Base-by-base conservation (phyloP, 1,140 invertebrate genomes). In the Neodiprion pinetum region DNA sequence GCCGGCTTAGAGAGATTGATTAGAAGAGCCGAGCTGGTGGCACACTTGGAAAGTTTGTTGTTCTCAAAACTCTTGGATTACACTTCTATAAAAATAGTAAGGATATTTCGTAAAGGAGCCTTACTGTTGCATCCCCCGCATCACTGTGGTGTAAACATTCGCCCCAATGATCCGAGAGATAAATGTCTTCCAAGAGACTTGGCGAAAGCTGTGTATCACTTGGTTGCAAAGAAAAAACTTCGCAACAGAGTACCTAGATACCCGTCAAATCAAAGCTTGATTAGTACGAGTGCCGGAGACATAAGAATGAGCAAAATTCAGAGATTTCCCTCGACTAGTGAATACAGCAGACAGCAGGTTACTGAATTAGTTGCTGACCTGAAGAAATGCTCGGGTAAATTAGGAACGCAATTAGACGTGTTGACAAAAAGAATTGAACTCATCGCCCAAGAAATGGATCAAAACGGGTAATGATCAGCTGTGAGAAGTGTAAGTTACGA, bases 151-250 rank as follows among this genome's bases (percentile, higher is more conserved):
- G 90, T 95, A 47, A 92, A 93, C 77, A 91, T 95, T 66, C 88
- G 92, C 65, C 95, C 95, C 0, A 96, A 96, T 80, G 95, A 95
- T 87, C 94, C 94, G 0, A 86, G 94, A 66, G 95, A 96, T 79
- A 93, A 91, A 70, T 90, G 93, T 78, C 90, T 96, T 75, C 94
- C 95, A 0, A 92, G 91, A 80, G 93, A 95, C 65, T 86, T 96
- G 23, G 92, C 95, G 78, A 86, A 91, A 48, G 91, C 91, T 68
- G 91, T 95, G 10, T 94, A 95, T 81, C 91, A 92, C 77, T 87
- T 95, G 76, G 94, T 95, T 1, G 92, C 91, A 0, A 92, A 93
- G 71, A 90, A 90, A n/a, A 92, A 92, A 77, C 90, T 91, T 78
- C 88, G 85, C 74, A 90, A 88, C 74, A 87, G 87, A 81, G 91